Conservation (phyloP, 2,888 invertebrate species). For the Bombyx huttoni region DNA sequence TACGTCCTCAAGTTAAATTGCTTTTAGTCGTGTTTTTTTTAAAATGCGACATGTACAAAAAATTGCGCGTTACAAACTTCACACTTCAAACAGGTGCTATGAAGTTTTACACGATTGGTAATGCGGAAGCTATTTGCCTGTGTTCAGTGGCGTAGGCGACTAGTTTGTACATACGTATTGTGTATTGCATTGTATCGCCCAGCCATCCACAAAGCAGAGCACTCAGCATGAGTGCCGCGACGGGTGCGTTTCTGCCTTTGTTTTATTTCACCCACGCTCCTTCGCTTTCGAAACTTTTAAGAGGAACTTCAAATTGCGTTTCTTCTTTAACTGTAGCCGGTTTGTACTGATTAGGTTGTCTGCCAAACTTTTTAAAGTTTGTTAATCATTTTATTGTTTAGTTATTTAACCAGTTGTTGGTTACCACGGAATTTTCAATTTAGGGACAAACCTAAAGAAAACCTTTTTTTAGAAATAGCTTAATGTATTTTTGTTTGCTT, state of each 20-base stretch:
- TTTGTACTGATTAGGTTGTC: constrained; percentile 43
- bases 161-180: constrained; percentile 15
- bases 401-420: neutral
- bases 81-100: neutral
- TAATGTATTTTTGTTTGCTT: no score
- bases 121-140: constrained; percentile 12
- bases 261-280: constrained; percentile 67
- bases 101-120: constrained; percentile 4
- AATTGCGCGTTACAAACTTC: neutral
- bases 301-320: constrained; percentile 60
- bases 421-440: neutral
- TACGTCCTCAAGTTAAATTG: neutral
- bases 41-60: neutral
- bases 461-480: no score
- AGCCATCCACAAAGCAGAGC: constrained; percentile 63
- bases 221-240: constrained; percentile 64
- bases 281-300: constrained; percentile 62
- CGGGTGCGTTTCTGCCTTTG: constrained; percentile 62
- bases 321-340: constrained; percentile 44
- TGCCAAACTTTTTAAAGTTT: neutral
- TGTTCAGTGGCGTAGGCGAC: constrained; percentile 17
- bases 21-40: neutral
- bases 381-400: neutral
- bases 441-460: no score
- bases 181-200: constrained; percentile 56